Percentiles rank a stretch among this genome's conserved stretches.
These are phyloP conservation scores for Paradoxurus hermaphroditus DNA, from an alignment of 2,113 vertebrate species.

Conservation along the genomic window DNA sequence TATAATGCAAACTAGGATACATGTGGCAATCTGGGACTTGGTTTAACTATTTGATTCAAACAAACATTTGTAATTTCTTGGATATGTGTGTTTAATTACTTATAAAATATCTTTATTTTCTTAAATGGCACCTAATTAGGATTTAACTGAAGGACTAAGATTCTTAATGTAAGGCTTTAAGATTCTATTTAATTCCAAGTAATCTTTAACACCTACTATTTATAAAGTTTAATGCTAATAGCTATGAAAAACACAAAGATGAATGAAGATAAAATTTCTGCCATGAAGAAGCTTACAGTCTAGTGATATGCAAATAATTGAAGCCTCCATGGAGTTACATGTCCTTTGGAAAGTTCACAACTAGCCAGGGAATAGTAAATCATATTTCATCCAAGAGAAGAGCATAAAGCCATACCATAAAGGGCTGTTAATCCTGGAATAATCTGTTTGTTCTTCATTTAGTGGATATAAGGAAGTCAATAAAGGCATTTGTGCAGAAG, in stretches of 20 bases:
- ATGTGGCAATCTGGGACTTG: neutral
- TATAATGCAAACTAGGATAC: neutral
- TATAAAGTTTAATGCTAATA: neutral
- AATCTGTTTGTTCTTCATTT: neutral
- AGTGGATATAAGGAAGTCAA: neutral
- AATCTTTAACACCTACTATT: slow-evolving; percentile 2
- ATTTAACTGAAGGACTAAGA: neutral
- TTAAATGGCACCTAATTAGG: slow-evolving; percentile 24
- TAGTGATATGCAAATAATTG: neutral
- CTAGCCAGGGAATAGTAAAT: neutral
- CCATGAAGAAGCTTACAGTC: neutral
- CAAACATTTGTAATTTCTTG: neutral
- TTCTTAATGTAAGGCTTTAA: neutral
- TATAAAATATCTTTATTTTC: slow-evolving; percentile 34
- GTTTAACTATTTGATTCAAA: slow-evolving; percentile 12
- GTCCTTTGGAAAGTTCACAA: neutral
- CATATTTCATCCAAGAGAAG: neutral
- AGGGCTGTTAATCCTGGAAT: neutral
- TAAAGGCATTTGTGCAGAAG: neutral
- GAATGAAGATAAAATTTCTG: neutral
- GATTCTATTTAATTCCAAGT: slow-evolving; percentile 9
- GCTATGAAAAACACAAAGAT: slow-evolving; percentile 7
- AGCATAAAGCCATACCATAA: neutral
- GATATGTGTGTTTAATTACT: neutral
- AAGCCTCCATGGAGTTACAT: neutral